Base-by-base conservation (phyloP, 2,888 invertebrate species). In the Melieria omissa region DNA sequence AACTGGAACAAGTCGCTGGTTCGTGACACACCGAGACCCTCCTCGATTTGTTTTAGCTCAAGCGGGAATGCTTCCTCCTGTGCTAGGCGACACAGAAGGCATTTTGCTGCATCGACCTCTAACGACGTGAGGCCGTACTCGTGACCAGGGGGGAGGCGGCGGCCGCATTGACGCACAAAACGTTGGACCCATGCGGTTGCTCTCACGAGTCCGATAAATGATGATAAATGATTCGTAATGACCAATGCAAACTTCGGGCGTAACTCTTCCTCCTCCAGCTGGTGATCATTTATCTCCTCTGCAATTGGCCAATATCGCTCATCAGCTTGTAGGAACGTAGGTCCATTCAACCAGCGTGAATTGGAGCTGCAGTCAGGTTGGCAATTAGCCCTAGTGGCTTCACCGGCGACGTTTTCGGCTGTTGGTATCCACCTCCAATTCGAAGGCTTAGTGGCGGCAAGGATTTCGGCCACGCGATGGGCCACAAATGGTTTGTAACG, bases 351-450 rank as follows among this genome's bases (percentile, higher is more conserved):
- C 68, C 72, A 72, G 45, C 69, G 65, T 16, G 68, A 69, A 46
- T 55, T 65, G 2, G 62, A 4, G 7, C 42, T 65, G 44, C 65
- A 57, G 12, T 52, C 54, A 42, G 45, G 14, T n/a, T 54, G 44
- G n/a, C 58, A 57, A 55, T 52, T 63, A 6, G 72, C 47, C 64
- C 74, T 72, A 45, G 76, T 78, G n/a, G 76, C 73, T 60, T 73
- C 75, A 72, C 79, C 79, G n/a, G 79, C 77, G 8, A 74, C 70
- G 70, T 80, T 80, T 12, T 69, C 8, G 52, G 77, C 75, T 0
- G 78, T 75, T n/a, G 79, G 74, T 9, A 80, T 68, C 76, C 78
- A 79, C 46, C 70, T 72, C 78, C 81, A 80, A 60, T 79, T 69
- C 49, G 70, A 70, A 44, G 71, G 46, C 12, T 63, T 29, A 41